Evolutionary conservation across 2,113 vertebrate species (phyloP).

Genomic region (Asarcornis scutulata): DNA sequence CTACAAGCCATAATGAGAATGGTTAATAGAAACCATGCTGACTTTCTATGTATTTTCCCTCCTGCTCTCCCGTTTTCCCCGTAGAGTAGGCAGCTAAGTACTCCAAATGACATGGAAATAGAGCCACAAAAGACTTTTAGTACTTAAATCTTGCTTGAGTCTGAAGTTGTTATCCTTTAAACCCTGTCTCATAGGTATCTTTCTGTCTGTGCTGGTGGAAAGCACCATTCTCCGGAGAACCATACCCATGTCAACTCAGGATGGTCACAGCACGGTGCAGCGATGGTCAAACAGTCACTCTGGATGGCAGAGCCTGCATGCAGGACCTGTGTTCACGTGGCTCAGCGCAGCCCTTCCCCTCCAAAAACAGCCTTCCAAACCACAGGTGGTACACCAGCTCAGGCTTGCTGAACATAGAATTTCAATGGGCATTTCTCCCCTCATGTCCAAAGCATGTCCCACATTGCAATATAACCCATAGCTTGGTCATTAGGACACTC

Average conservation of each 20-base stretch:
- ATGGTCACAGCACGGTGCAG: accelerated
- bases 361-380: neutral
- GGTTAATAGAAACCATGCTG: neutral
- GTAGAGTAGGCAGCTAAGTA: neutral
- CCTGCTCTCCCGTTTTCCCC: neutral
- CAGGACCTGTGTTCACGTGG: neutral
- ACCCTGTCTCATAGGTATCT: neutral
- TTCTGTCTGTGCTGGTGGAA: neutral
- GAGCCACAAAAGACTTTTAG: neutral
- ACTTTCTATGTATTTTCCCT: neutral
- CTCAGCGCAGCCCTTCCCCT: neutral
- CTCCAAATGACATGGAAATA: neutral
- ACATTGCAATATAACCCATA: neutral
- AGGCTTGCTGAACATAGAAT: neutral
- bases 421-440: neutral
- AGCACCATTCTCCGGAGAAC: accelerated
- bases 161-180: neutral
- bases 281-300: neutral
- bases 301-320: neutral
- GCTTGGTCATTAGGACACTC: neutral
- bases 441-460: neutral
- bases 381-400: neutral
- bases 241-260: neutral
- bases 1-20: neutral
- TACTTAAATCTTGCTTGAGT: neutral